phyloP scores from a whole-genome alignment of 2,888 invertebrate genomes.

The Trissolcus japonicus region DNA sequence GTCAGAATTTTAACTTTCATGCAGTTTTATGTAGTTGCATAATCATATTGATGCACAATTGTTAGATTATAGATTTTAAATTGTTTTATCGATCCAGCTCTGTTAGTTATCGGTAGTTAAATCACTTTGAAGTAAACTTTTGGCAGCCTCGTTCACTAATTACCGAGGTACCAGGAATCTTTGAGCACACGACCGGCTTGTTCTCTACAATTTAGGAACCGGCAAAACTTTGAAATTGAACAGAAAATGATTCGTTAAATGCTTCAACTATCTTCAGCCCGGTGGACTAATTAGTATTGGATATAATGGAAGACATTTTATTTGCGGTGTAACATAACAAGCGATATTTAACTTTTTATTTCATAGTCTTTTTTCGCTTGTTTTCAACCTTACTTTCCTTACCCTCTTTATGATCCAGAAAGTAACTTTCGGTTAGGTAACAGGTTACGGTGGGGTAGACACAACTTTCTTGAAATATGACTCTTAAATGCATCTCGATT shows the following conservation, averaged over 20 bases:
- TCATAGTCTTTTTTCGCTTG: neutral
- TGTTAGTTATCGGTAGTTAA: slow-evolving; percentile 39
- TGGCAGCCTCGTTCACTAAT: slow-evolving; percentile 24
- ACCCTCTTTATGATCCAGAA: neutral
- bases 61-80: slow-evolving; percentile 18
- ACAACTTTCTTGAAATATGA: neutral
- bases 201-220: slow-evolving; percentile 38
- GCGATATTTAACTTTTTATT: slow-evolving; percentile 25
- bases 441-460: neutral
- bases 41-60: slow-evolving; percentile 2
- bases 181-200: slow-evolving; percentile 28
- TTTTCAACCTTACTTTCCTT: neutral
- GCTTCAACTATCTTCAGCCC: slow-evolving; percentile 37
- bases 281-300: slow-evolving; percentile 25
- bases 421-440: neutral
- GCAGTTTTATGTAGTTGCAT: neutral
- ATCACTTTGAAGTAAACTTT: slow-evolving; percentile 38
- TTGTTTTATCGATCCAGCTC: slow-evolving; percentile 8
- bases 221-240: slow-evolving; percentile 44
- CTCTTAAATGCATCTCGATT: neutral
- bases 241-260: slow-evolving; percentile 43
- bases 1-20: no score
- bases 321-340: slow-evolving; percentile 3
- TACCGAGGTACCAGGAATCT: slow-evolving; percentile 22
- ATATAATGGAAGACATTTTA: slow-evolving; percentile 16